Conservation (phyloP, 1,140 invertebrate species). For the Drosophila tani region DNA sequence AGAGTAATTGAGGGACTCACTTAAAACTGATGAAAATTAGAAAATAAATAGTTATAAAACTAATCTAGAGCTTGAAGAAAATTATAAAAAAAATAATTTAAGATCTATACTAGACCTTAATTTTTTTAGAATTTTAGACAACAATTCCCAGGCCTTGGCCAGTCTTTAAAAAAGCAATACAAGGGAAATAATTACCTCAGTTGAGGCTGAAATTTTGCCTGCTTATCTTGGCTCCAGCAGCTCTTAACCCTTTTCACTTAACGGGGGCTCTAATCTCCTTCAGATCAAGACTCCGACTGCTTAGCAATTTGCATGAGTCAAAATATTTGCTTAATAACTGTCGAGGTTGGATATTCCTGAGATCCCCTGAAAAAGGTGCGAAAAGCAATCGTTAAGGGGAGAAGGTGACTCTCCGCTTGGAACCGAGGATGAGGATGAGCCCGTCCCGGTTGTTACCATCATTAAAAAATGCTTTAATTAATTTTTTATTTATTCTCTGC, state of each 20-base stretch:
- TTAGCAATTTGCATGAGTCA: constrained; percentile 75
- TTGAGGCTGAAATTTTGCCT: no score
- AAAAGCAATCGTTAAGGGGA: constrained; percentile 75
- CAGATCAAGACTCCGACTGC: constrained; percentile 25
- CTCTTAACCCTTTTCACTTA: constrained; percentile 20
- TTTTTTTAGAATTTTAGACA: neutral
- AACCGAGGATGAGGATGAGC: constrained; percentile 12
- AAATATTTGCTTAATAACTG: constrained; percentile 77
- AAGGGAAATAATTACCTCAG: constrained; percentile 1
- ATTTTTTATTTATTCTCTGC: constrained; percentile 58
- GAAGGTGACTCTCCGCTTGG: constrained; percentile 13
- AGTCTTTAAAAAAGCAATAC: neutral
- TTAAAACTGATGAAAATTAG: no score
- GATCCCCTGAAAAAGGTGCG: constrained; percentile 61
- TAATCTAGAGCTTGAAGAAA: no score
- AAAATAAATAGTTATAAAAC: neutral
- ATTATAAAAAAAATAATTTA: no score
- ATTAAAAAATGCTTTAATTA: constrained; percentile 82
- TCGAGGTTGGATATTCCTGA: neutral
- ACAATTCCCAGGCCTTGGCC: neutral
- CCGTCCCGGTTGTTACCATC: constrained; percentile 49
- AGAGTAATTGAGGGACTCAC: neutral
- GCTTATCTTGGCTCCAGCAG: constrained; percentile 4
- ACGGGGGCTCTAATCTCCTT: constrained; percentile 9
- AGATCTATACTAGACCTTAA: neutral